Conservation (phyloP, 2,888 invertebrate genomes). For the Perithous albicinctus region DNA sequence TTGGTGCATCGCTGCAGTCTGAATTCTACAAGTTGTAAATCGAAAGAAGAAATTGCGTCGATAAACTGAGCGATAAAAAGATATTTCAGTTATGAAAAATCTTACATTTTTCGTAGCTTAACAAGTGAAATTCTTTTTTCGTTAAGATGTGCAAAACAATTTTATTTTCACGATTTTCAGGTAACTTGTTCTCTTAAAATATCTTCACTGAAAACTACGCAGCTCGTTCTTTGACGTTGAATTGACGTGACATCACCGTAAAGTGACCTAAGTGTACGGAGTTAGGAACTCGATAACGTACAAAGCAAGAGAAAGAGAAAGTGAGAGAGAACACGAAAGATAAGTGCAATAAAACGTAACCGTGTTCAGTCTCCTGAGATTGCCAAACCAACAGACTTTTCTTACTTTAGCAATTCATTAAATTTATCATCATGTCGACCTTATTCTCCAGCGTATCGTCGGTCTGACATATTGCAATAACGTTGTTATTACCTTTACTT, state of each 20-base stretch:
- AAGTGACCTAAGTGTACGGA: not conserved
- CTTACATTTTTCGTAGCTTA: too few relatives aligned
- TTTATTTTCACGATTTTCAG: too few relatives aligned
- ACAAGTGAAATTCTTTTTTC: too few relatives aligned
- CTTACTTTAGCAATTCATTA: slow-evolving; percentile 22
- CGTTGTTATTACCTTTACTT: not conserved
- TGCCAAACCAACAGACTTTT: slow-evolving; percentile 13
- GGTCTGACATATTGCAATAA: slow-evolving; percentile 5
- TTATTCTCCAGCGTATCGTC: not conserved
- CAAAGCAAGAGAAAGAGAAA: slow-evolving; percentile 10
- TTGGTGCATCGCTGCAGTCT: too few relatives aligned
- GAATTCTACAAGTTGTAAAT: too few relatives aligned
- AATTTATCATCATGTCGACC: not conserved
- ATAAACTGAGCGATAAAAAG: too few relatives aligned
- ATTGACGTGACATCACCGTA: slow-evolving; percentile 11
- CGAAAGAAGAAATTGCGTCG: too few relatives aligned
- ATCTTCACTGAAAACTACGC: not conserved
- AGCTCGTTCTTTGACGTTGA: slow-evolving; percentile 12
- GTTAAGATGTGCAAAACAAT: too few relatives aligned
- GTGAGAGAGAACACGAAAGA: not conserved
- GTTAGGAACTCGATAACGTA: slow-evolving; percentile 27
- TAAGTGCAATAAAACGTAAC: not conserved
- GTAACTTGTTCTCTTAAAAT: too few relatives aligned
- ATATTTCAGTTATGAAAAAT: too few relatives aligned
- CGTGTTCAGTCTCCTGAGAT: slow-evolving; percentile 8